Conservation (phyloP, 2,888 invertebrate genomes). For the Rhyacophila evoluta region DNA sequence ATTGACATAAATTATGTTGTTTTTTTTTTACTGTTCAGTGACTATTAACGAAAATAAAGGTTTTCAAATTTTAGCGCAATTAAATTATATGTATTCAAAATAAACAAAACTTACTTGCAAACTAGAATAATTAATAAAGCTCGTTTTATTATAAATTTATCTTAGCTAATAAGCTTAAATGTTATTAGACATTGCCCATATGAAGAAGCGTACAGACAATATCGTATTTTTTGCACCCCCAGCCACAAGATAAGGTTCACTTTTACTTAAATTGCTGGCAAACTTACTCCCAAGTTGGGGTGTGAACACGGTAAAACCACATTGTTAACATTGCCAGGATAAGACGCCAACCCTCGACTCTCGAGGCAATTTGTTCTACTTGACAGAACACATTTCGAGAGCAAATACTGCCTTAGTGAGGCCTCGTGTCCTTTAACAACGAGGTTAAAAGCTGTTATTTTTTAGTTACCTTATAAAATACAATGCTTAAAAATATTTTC, state of each 20-base stretch:
- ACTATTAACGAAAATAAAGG: too few relatives aligned
- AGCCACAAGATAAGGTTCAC: not conserved
- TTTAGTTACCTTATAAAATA: too few relatives aligned
- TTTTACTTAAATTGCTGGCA: slow-evolving; percentile 18
- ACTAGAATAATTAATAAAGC: too few relatives aligned
- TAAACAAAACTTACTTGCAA: too few relatives aligned
- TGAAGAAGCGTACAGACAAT: not conserved
- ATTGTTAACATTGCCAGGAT: slow-evolving; percentile 12
- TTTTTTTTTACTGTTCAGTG: too few relatives aligned
- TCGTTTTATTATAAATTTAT: too few relatives aligned
- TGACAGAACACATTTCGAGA: slow-evolving; percentile 10
- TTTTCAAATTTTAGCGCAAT: too few relatives aligned
- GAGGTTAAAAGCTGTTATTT: not conserved
- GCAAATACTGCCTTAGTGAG: not conserved
- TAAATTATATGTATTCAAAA: too few relatives aligned
- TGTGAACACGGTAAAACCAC: not conserved
- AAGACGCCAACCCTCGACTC: not conserved
- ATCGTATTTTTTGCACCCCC: slow-evolving; percentile 5
- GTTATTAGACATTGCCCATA: too few relatives aligned
- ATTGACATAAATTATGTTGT: too few relatives aligned
- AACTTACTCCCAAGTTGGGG: not conserved
- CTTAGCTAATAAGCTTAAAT: too few relatives aligned
- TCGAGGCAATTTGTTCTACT: slow-evolving; percentile 14
- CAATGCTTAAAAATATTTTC: too few relatives aligned
- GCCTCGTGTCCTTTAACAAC: not conserved